Base-by-base conservation (phyloP, 1,140 invertebrate species). In the Agrilus planipennis region DNA sequence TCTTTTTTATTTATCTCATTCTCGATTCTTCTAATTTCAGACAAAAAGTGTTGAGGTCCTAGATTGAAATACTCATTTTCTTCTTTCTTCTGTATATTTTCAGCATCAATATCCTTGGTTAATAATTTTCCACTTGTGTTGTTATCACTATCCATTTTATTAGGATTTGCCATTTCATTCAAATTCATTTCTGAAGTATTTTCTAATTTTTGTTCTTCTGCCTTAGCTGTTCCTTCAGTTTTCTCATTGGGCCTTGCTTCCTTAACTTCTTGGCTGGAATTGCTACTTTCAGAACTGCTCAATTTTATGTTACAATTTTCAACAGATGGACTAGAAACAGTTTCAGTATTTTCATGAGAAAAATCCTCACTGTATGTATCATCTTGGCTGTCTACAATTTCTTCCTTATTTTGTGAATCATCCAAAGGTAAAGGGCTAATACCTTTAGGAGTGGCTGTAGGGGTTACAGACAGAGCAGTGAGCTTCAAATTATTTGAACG, bases 361-460 rank as follows among this genome's bases (percentile, higher is more conserved):
- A 56, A 58, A 38, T 58, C 56, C 22, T 57, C 53, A 41, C 46
- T 55, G 41, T 58, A 57, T 15, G 41, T 35, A 18, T 52, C 47
- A 45, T 25, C 41, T 7, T 47, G n/a, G n/a, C n/a, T n/a, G n/a
- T n/a, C n/a, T n/a, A n/a, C 51, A 35, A 34, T 45, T 35, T 11
- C 14, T 5, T 37, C 10, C 18, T 45, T 29, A 11, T 32, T 32
- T 6, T 4, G n/a, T 6, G 12, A 6, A 22, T 22, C 19, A 36
- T 36, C 34, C 23, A 36, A 36, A 4, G 54, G 56, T 27, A 60
- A 41, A 15, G 57, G 56, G 43, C 55, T 60, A 5, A 57, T 19
- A 54, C 57, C 58, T 39, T 56, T 61, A 15, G 57, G 57, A 6
- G 57, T 61, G 2, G 57, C 55, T 14, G 55, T 58, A 27, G 46